Conservation (phyloP, 2,797 vertebrate species). For the Amblyraja radiata region DNA sequence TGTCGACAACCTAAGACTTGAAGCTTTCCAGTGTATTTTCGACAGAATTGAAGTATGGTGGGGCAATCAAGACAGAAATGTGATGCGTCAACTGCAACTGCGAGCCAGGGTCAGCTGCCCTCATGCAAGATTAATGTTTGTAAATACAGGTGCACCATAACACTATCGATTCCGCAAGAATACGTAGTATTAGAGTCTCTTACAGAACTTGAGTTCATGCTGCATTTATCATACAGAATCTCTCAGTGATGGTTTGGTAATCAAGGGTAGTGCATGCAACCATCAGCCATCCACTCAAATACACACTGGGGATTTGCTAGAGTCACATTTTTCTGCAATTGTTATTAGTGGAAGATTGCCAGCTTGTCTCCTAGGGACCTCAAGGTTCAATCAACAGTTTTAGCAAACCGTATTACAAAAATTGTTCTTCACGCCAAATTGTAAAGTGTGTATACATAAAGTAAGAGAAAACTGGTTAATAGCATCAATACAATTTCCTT, state of each 20-base stretch:
- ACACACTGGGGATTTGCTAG: constrained; percentile 33
- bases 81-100: neutral
- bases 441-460: neutral
- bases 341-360: constrained; percentile 34
- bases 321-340: constrained; percentile 35
- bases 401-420: constrained; percentile 21
- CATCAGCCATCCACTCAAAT: constrained; percentile 35
- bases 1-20: neutral
- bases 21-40: neutral
- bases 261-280: constrained; percentile 36
- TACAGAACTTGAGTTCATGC: neutral
- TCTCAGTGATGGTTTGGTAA: constrained; percentile 33
- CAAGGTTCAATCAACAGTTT: constrained; percentile 27
- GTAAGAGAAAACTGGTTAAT: neutral
- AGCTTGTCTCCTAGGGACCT: constrained; percentile 21
- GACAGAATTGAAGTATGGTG: neutral
- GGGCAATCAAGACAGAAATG: neutral
- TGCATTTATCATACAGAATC: constrained; percentile 33
- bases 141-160: constrained; percentile 26
- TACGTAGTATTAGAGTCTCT: constrained; percentile 9
- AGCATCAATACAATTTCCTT: neutral
- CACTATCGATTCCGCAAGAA: neutral
- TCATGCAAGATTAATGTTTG: constrained; percentile 21
- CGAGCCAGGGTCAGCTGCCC: neutral
- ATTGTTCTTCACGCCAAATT: neutral